Conservation (phyloP, 2,888 invertebrate species). For the Calliphora vomitoria region DNA sequence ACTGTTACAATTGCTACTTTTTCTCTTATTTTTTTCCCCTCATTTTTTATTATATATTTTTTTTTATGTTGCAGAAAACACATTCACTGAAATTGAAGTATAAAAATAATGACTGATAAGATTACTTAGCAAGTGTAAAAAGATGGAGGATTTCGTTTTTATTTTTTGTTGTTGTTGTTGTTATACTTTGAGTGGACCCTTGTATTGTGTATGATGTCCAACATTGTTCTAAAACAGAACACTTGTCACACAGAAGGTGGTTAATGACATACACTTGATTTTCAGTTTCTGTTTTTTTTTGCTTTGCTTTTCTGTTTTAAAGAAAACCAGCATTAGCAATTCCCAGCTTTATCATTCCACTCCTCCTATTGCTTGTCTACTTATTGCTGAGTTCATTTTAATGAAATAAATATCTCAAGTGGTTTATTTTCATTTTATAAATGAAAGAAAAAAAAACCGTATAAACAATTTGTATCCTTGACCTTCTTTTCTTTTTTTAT, state of each 20-base stretch:
- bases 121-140: conserved; percentile 15
- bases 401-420: conserved; percentile 64
- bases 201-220: neutral
- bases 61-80: neutral
- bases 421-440: conserved; percentile 38
- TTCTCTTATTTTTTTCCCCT: neutral
- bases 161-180: no score
- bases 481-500: conserved; percentile 24
- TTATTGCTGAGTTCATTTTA: conserved; percentile 46
- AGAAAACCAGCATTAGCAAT: neutral
- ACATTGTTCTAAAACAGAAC: conserved; percentile 4
- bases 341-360: neutral
- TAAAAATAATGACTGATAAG: conserved; percentile 25
- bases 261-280: conserved; percentile 51
- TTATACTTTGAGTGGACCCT: neutral
- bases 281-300: conserved; percentile 15
- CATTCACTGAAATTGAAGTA: conserved; percentile 16
- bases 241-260: conserved; percentile 50
- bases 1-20: neutral
- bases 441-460: neutral
- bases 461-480: conserved; percentile 24
- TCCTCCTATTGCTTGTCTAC: neutral
- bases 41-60: conserved; percentile 4
- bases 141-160: neutral
- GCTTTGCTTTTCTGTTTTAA: neutral